Evolutionary conservation across 2,797 vertebrate species (phyloP).

Genomic region (Strix occidentalis): DNA sequence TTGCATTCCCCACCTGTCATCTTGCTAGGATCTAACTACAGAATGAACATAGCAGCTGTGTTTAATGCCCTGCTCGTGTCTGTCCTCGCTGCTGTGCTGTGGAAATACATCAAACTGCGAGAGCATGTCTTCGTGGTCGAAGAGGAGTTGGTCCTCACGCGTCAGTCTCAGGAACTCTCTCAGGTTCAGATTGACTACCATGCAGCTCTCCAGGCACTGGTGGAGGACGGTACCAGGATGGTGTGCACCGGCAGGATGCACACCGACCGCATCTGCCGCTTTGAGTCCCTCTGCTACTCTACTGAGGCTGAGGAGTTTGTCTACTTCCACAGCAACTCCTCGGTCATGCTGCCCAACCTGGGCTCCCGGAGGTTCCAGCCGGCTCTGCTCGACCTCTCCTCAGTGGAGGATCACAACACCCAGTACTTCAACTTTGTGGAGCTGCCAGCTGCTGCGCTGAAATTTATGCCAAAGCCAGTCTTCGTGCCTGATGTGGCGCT

Average conservation of each 20-base stretch:
- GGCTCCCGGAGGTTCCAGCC: slow-evolving; percentile 95
- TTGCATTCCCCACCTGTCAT: slow-evolving; percentile 40
- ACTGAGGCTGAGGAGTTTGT: slow-evolving; percentile 94
- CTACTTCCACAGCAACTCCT: slow-evolving; percentile 94
- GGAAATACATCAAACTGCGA: slow-evolving; percentile 89
- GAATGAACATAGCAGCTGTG: slow-evolving; percentile 91
- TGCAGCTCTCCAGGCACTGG: slow-evolving; percentile 86
- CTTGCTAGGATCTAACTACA: slow-evolving; percentile 81
- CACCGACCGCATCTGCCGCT: slow-evolving; percentile 95
- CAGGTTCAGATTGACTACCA: slow-evolving; percentile 89
- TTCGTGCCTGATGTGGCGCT: slow-evolving; percentile 94
- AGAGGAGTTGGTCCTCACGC: slow-evolving; percentile 86
- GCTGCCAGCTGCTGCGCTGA: slow-evolving; percentile 89
- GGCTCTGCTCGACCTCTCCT: slow-evolving; percentile 92
- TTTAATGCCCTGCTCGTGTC: slow-evolving; percentile 94
- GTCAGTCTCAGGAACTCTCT: slow-evolving; percentile 84
- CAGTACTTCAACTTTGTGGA: slow-evolving; percentile 99
- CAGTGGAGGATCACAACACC: slow-evolving; percentile 96
- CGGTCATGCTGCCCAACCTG: slow-evolving; percentile 93
- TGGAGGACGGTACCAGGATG: slow-evolving; percentile 93
- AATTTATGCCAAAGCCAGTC: slow-evolving; percentile 94
- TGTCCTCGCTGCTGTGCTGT: slow-evolving; percentile 90
- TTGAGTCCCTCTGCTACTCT: slow-evolving; percentile 95
- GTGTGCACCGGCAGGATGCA: slow-evolving; percentile 97
- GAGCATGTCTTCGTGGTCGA: slow-evolving; percentile 87